Evolutionary conservation across 2,797 vertebrate species (phyloP).

Genomic region (Chanos chanos): DNA sequence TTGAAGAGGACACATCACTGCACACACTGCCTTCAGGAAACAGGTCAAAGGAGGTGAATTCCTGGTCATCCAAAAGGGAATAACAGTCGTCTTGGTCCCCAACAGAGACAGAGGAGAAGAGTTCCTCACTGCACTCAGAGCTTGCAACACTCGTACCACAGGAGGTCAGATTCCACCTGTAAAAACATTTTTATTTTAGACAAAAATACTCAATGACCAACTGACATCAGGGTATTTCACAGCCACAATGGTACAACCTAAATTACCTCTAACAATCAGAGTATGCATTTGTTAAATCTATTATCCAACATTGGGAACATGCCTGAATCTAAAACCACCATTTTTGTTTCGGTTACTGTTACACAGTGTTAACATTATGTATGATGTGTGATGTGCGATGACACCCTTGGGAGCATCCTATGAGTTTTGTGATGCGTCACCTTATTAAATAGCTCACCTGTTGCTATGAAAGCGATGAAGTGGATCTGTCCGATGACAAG

Average conservation of each 20-base stretch:
- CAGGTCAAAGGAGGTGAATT: conserved; percentile 92
- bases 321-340: no score
- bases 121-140: conserved; percentile 96
- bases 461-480: conserved; percentile 92
- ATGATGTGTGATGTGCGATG: no score
- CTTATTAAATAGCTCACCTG: conserved; percentile 68
- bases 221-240: no score
- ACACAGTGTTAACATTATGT: neutral
- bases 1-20: conserved; percentile 97
- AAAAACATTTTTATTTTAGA: neutral
- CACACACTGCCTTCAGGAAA: conserved; percentile 97
- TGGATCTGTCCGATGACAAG: conserved; percentile 93
- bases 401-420: no score
- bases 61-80: conserved; percentile 94
- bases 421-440: no score
- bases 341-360: neutral
- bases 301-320: no score
- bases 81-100: conserved; percentile 97
- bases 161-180: conserved; percentile 95
- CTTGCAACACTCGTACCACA: conserved; percentile 97
- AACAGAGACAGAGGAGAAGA: conserved; percentile 95
- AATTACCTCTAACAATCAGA: no score
- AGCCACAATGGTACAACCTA: no score
- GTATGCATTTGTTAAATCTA: no score
- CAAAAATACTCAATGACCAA: neutral